phyloP scores from a whole-genome alignment of 2,888 invertebrate species.

The Megaustenia siamemsis region DNA sequence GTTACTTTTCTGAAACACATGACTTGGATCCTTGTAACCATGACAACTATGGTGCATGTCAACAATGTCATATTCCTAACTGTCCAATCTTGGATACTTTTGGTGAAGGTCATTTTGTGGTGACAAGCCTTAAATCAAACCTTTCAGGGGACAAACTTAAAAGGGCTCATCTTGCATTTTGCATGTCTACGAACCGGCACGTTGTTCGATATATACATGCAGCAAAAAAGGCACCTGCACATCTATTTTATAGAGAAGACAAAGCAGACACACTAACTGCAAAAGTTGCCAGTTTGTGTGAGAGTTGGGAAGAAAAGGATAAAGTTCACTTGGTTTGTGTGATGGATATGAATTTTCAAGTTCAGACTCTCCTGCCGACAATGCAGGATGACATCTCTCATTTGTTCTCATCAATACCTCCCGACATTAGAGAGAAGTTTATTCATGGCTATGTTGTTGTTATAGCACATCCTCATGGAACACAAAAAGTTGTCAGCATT shows the following conservation, averaged over 20 bases:
- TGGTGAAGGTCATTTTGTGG: constrained; percentile 25
- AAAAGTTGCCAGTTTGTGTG: neutral
- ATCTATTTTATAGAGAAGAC: neutral
- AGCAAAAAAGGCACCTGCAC: neutral
- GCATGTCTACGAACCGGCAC: constrained; percentile 27
- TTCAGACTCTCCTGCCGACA: neutral
- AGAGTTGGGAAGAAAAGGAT: constrained; percentile 31
- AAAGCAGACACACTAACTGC: neutral
- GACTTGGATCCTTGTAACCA: constrained; percentile 10
- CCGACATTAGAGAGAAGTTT: neutral
- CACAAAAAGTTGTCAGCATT: constrained; percentile 23
- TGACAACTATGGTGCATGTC: neutral
- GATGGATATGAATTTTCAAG: neutral
- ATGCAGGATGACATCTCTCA: neutral
- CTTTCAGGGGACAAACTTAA: neutral
- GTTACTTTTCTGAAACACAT: constrained; percentile 39
- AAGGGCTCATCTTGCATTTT: constrained; percentile 32
- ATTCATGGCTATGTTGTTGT: constrained; percentile 18
- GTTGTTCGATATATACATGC: constrained; percentile 1
- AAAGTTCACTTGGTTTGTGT: constrained; percentile 34
- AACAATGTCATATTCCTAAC: constrained; percentile 17
- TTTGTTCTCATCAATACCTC: neutral
- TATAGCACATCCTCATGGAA: constrained; percentile 9
- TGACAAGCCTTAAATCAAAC: neutral
- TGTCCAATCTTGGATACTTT: neutral